Conservation (phyloP, 2,113 vertebrate genomes). For the Scolopax mira region DNA sequence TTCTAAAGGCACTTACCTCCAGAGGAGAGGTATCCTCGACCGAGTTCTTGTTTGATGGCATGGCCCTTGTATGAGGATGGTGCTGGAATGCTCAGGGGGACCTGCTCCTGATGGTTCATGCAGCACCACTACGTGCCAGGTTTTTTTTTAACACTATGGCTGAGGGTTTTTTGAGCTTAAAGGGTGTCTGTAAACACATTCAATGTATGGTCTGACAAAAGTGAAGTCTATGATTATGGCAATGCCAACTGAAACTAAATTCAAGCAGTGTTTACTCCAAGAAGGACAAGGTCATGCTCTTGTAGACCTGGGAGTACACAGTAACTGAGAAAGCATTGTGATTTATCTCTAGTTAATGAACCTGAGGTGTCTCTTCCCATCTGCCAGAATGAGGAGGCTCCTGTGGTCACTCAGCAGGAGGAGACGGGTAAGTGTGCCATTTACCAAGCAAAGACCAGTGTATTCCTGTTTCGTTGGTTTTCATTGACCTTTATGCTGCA, state of each 20-base stretch:
- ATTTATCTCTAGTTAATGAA: conserved; percentile 14
- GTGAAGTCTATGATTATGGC: neutral
- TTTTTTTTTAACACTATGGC: neutral
- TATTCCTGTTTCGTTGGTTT: neutral
- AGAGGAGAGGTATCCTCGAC: rapidly evolving
- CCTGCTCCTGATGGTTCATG: rapidly evolving
- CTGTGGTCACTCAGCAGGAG: neutral
- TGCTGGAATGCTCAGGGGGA: neutral
- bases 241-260: neutral
- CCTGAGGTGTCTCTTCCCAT: neutral
- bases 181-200: neutral
- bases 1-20: neutral
- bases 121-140: neutral
- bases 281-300: rapidly evolving
- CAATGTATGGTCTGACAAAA: neutral
- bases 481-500: neutral
- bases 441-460: neutral
- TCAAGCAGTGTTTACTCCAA: neutral
- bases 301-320: neutral
- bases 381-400: neutral
- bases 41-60: rapidly evolving
- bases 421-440: neutral
- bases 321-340: neutral
- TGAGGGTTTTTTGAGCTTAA: neutral
- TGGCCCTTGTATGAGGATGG: neutral